Base-by-base conservation (phyloP, 2,797 vertebrate genomes). In the Hirundo rustica region DNA sequence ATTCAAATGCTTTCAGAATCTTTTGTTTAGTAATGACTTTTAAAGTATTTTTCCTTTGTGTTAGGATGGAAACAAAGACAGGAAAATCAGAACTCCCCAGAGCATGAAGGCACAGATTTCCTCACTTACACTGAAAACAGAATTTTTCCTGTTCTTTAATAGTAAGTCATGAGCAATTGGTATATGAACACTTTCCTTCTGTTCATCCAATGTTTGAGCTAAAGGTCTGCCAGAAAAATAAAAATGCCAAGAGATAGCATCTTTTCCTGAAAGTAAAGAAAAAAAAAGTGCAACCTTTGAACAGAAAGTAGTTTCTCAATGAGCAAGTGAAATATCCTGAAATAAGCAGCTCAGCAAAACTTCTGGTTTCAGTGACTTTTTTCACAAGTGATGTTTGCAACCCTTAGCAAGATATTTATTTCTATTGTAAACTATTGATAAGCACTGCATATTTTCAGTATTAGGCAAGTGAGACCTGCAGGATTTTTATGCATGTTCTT, bases 71-170 rank as follows among this genome's bases (percentile, higher is more conserved):
- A 94, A 96, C 89, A 95, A 92, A 94, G 79, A 36, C 93, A 96
- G 88, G 92, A 96, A 96, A 88, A 93, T 93, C 82, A 78, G 32
- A 94, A 92, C 66, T 95, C 85, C 88, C 73, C 20, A 78, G 79
- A 83, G 68, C 45, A 61, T 1, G 7, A 89, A 92, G 88, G 40
- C 65, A 74, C 22, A 88, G 70, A 91, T 94, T 96, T 96, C 84
- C 86, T 94, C 91, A 87, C 60, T 77, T 85, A 84, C 61, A 85
- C 16, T 66, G 25, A 74, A 95, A 85, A 92, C 85, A 84, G 68
- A 61, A 51, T 53, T 80, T 84, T 93, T 94, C 85, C 82, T 89
- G 61, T 92, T 88, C 78, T 83, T 77, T 87, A 91, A 40, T n/a
- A 77, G 10, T 40, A 82, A 89, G 78, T 61, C 89, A 88, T 3